Base-by-base conservation (phyloP, 2,888 invertebrate genomes). In the Drosophila antonietae region DNA sequence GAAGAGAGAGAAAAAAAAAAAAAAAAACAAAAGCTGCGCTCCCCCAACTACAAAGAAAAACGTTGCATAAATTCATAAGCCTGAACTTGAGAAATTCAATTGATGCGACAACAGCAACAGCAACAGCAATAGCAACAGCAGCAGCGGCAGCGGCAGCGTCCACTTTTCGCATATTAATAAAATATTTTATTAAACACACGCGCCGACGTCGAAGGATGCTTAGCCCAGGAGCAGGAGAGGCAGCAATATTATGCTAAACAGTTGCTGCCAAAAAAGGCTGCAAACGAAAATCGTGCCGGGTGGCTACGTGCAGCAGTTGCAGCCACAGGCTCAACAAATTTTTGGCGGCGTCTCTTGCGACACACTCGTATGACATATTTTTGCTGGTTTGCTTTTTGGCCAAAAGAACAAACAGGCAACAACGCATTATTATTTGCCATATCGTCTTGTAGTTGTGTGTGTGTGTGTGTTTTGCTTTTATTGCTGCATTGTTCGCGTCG, bases 311-410 rank as follows among this genome's bases (percentile, higher is more conserved):
- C 59, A 39, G 41, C 52, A 39, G 35, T 43, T 9, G 44, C 49
- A 47, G 74, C 63, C 51, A 58, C 82, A 58, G 43, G n/a, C 2
- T 44, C 84, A 85, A 90, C 90, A 90, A 88, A 88, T 89, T 88
- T 90, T 88, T 80, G 89, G 83, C 90, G 93, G 93, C 92, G 92
- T 92, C 93, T 92, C 86, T 89, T 91, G 90, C 91, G 89, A 92
- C 92, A 92, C 92, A 89, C 83, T 84, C 79, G 61, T 88, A 87
- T 91, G 90, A 88, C 91, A 91, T 90, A 90, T 89, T 83, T 88
- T 51, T 51, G 14, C 14, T 20, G 18, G 18, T 33, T 55, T 12
- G 31, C 91, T 78, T 28, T 55, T 55, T 28, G 76, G 80, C 77
- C 81, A 71, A 69, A 2, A 51, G 69, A 75, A 75, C 67, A 74